Base-by-base conservation (phyloP, 2,797 vertebrate species). In the Esox masquinongy region DNA sequence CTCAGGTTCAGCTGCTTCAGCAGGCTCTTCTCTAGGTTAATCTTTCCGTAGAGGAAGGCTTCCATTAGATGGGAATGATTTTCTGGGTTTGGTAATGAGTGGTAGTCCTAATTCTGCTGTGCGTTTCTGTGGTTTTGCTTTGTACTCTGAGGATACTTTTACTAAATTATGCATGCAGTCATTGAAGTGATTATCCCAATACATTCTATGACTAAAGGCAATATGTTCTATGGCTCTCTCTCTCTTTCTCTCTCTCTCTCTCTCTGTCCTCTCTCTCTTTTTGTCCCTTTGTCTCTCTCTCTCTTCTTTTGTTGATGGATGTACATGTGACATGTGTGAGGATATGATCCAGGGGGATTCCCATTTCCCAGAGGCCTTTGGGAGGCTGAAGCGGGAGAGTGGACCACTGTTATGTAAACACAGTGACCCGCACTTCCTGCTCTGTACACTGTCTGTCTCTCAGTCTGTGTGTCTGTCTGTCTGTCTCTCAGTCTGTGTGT, bases 331-430 rank as follows among this genome's bases (percentile, higher is more conserved):
- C 63, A 84, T 86, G 84, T 84, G 81, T 81, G 83, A 89, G 87
- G 89, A 90, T 82, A 86, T 86, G 84, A 89, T 88, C 84, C 80
- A 85, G 81, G 89, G 91, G 91, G 89, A 88, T 88, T 91, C 84
- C 91, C 89, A 81, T 90, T 64, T 91, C 88, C 88, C 89, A 89
- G 83, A 86, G 88, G 86, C 84, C 86, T 83, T 84, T 74, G 86
- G 84, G 88, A 79, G 83, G 73, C 84, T 84, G 81, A 72, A 79
- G 84, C 73, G 49, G 84, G 86, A 88, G 80, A 82, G 84, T 84
- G 80, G 31, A 17, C 19, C 83, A 86, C 77, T 82, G 86, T 88
- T 90, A 89, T 75, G 77, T 91, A 92, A 93, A 93, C 92, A 91
- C 81, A 88, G 77, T 83, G 66, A 80, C 74, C 80, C 67, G 70